These are phyloP conservation scores for Pipistrellus pygmaeus DNA, from an alignment of 2,797 vertebrate genomes.

Conservation along the genomic window DNA sequence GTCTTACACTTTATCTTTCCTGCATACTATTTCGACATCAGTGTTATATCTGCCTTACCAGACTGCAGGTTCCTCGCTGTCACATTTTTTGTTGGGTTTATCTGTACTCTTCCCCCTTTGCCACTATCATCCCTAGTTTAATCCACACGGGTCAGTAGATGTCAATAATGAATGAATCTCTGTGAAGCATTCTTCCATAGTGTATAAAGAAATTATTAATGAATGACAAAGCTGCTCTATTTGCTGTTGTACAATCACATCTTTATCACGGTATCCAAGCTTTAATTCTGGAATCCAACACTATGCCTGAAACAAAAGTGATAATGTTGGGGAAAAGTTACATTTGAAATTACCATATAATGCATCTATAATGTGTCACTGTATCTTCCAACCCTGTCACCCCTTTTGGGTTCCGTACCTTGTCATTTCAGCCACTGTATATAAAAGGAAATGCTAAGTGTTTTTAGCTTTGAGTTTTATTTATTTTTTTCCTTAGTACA, in stretches of 20 bases:
- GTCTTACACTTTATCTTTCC: neutral
- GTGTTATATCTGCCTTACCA: neutral
- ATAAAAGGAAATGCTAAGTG: neutral
- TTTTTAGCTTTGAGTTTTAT: conserved; percentile 23
- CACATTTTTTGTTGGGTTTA: neutral
- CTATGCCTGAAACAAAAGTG: neutral
- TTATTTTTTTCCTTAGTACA: neutral
- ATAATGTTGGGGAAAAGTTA: neutral
- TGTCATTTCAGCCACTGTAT: neutral
- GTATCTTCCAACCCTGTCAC: neutral
- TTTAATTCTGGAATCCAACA: conserved; percentile 22
- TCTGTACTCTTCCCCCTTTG: neutral
- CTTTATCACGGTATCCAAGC: neutral
- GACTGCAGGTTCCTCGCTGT: neutral
- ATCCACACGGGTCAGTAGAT: neutral
- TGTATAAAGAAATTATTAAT: neutral
- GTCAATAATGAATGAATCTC: neutral
- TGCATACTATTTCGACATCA: neutral
- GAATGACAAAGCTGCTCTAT: neutral
- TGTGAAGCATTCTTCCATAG: neutral
- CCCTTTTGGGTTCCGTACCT: neutral
- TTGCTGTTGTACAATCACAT: neutral
- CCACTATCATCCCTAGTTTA: neutral
- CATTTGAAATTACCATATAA: neutral
- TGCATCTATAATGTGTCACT: neutral